These are phyloP conservation scores for Ypsolopha scabrella DNA, from an alignment of 2,888 invertebrate genomes.

Conservation along the genomic window DNA sequence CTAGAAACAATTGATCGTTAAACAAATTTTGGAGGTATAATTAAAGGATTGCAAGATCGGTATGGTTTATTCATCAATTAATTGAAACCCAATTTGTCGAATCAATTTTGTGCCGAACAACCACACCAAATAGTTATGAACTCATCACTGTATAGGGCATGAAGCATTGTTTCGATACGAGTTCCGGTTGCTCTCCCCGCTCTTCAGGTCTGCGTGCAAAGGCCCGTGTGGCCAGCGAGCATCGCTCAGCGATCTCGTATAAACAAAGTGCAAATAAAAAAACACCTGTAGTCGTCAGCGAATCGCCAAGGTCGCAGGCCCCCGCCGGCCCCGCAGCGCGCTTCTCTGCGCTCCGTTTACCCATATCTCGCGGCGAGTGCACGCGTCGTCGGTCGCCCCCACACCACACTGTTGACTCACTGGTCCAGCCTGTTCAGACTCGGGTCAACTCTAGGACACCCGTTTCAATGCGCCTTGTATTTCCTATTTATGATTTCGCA, in stretches of 20 bases:
- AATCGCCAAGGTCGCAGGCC: conserved; percentile 64
- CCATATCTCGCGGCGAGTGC: conserved; percentile 66
- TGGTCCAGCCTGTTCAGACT: conserved; percentile 11
- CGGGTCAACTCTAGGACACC: conserved; percentile 44
- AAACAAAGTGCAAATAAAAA: conserved; percentile 51
- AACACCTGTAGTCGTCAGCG: conserved; percentile 67
- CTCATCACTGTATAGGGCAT: too few species aligned
- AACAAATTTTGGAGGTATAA: background rate
- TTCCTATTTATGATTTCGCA: too few species aligned
- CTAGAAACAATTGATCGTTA: too few species aligned
- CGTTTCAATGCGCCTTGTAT: conserved; percentile 20
- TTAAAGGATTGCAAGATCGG: background rate
- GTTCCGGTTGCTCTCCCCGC: conserved; percentile 30
- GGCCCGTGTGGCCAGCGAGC: conserved; percentile 28
- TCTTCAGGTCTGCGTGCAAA: background rate
- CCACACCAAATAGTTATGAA: too few species aligned
- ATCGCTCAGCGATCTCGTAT: conserved; percentile 41
- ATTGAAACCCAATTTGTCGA: too few species aligned
- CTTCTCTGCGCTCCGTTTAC: conserved; percentile 51
- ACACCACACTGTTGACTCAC: conserved; percentile 51
- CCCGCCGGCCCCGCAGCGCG: conserved; percentile 27
- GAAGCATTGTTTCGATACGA: conserved; percentile 34
- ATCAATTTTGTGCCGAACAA: too few species aligned
- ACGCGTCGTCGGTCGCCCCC: conserved; percentile 44
- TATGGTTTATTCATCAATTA: background rate